These are phyloP conservation scores for Latrodectus hesperus DNA, from an alignment of 2,888 invertebrate species.

Conservation along the genomic window DNA sequence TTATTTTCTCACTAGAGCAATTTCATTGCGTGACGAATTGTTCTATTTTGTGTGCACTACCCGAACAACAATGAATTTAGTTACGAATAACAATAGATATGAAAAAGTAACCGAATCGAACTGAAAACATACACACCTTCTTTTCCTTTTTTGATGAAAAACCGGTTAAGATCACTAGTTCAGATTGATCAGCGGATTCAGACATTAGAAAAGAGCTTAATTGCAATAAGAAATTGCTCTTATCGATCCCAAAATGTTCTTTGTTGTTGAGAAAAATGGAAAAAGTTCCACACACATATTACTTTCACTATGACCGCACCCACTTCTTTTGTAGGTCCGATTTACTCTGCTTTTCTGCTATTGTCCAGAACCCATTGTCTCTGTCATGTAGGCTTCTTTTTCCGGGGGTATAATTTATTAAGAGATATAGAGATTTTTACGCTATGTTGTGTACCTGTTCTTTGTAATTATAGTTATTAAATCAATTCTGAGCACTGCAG, in stretches of 20 bases:
- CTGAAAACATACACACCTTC: constrained; percentile 21
- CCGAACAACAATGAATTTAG: constrained; percentile 19
- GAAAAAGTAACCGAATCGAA: constrained; percentile 29
- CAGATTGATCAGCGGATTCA: constrained; percentile 14
- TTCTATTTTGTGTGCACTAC: constrained; percentile 25
- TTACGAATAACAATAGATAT: constrained; percentile 19
- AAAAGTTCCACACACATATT: neutral
- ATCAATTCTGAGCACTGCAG: too few species aligned
- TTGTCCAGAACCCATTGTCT: constrained; percentile 13
- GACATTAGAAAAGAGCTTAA: constrained; percentile 12
- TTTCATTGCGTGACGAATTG: constrained; percentile 23
- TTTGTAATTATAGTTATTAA: too few species aligned
- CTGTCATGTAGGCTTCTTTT: neutral
- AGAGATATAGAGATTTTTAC: constrained; percentile 6
- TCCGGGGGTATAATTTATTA: constrained; percentile 24
- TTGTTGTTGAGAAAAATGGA: constrained; percentile 11
- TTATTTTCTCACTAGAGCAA: constrained; percentile 1
- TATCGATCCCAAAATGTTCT: constrained; percentile 32
- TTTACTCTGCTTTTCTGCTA: constrained; percentile 14
- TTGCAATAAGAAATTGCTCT: constrained; percentile 30
- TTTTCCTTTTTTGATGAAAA: constrained; percentile 12
- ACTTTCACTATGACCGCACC: constrained; percentile 37
- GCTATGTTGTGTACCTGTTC: too few species aligned
- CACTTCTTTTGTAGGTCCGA: constrained; percentile 16
- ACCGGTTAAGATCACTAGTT: constrained; percentile 39